phyloP scores from a whole-genome alignment of 2,888 invertebrate species.

The Strigamia maritima region DNA sequence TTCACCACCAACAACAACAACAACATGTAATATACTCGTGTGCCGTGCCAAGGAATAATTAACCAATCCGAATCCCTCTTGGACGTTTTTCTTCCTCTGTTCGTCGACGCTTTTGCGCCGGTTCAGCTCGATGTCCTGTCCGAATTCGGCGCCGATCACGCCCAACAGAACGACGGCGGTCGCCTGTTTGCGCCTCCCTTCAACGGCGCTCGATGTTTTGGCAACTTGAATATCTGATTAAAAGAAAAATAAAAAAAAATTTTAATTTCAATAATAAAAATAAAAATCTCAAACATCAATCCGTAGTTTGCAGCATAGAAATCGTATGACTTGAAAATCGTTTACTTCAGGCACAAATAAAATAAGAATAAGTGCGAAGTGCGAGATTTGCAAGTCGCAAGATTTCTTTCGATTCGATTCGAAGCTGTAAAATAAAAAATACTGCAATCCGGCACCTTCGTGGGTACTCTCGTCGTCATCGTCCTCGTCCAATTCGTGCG shows the following conservation, averaged over 20 bases:
- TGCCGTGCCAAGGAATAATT: constrained; percentile 86
- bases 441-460: too few relatives aligned
- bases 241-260: not conserved
- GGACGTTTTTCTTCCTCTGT: constrained; percentile 71
- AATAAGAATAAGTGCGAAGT: too few relatives aligned
- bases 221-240: constrained; percentile 38
- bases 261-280: too few relatives aligned
- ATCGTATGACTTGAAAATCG: too few relatives aligned
- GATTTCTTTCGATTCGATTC: too few relatives aligned
- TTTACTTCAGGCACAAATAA: too few relatives aligned
- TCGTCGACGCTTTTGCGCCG: constrained; percentile 53
- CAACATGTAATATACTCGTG: constrained; percentile 61
- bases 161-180: constrained; percentile 95
- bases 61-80: constrained; percentile 80
- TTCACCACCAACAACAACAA: too few relatives aligned
- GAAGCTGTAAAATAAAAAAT: too few relatives aligned
- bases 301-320: too few relatives aligned
- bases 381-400: too few relatives aligned
- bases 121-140: constrained; percentile 77
- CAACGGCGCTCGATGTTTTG: constrained; percentile 67
- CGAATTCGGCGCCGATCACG: constrained; percentile 97
- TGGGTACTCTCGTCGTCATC: constrained; percentile 55
- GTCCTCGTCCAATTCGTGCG: constrained; percentile 59
- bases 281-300: too few relatives aligned
- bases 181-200: constrained; percentile 89